Evolutionary conservation across 1,140 invertebrate species (phyloP).

Genomic region (Neotoxoptera formosana): DNA sequence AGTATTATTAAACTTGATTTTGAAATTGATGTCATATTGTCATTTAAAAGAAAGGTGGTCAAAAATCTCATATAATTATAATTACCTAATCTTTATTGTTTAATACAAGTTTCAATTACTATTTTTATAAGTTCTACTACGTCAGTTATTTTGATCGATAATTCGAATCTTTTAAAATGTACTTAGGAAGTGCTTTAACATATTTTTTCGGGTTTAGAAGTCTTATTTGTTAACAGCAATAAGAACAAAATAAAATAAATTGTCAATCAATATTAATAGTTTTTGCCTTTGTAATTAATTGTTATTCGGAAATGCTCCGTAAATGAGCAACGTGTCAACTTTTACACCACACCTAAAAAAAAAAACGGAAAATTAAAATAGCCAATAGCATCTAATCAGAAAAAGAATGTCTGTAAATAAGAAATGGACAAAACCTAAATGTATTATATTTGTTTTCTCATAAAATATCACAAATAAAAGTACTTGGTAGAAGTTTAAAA

Average conservation of each 20-base stretch:
- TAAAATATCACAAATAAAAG: too few species aligned
- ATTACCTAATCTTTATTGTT: neutral
- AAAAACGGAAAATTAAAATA: too few species aligned
- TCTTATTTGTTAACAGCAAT: too few species aligned
- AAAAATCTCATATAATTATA: neutral
- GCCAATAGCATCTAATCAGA: too few species aligned
- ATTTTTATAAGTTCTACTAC: neutral
- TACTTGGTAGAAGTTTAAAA: too few species aligned
- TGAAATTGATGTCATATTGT: neutral
- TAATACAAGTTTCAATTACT: neutral
- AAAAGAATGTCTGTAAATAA: too few species aligned
- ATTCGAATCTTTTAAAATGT: neutral
- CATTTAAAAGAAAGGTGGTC: neutral
- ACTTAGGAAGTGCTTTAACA: neutral
- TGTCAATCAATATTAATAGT: neutral
- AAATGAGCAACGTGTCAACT: too few species aligned
- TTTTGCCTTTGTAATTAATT: neutral
- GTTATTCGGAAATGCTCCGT: neutral
- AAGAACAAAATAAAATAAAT: neutral
- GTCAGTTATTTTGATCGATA: neutral
- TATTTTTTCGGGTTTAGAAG: neutral
- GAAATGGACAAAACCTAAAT: too few species aligned
- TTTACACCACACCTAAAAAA: too few species aligned
- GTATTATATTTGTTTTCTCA: too few species aligned
- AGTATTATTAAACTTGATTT: neutral